phyloP scores from a whole-genome alignment of 2,888 invertebrate genomes.

The Spialia ferax region DNA sequence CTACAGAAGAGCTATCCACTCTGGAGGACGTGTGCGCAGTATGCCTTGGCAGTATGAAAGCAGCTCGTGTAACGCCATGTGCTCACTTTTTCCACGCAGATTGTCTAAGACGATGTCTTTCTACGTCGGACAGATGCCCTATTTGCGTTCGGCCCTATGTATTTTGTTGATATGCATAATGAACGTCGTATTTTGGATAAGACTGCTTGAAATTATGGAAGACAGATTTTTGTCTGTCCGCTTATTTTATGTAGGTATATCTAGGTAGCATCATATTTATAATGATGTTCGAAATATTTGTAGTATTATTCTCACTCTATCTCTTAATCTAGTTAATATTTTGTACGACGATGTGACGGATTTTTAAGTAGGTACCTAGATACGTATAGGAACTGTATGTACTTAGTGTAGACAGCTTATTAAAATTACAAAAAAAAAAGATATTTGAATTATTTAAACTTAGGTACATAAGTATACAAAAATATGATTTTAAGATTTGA shows the following conservation, averaged over 20 bases:
- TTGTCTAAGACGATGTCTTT: constrained; percentile 91
- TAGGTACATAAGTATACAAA: too few species aligned
- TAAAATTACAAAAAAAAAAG: too few species aligned
- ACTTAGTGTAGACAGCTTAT: too few species aligned
- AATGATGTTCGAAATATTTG: constrained; percentile 1
- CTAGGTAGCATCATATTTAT: background rate
- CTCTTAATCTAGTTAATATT: too few species aligned
- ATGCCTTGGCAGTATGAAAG: constrained; percentile 90
- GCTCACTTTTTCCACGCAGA: constrained; percentile 93
- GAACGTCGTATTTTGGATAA: constrained; percentile 51
- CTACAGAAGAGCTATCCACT: constrained; percentile 88
- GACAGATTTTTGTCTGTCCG: constrained; percentile 15
- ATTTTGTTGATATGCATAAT: constrained; percentile 70
- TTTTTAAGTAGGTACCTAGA: too few species aligned
- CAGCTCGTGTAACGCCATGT: constrained; percentile 92
- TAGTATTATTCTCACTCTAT: too few species aligned
- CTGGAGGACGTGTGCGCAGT: constrained; percentile 93
- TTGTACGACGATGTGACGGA: too few species aligned
- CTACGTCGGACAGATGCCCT: constrained; percentile 90
- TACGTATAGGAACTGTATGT: too few species aligned
- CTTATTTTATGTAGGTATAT: background rate
- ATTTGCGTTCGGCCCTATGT: constrained; percentile 91
- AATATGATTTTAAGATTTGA: too few species aligned
- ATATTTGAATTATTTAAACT: too few species aligned
- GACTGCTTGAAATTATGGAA: constrained; percentile 58